A percentile compares a stretch with the other conserved stretches of the same genome.
These are phyloP conservation scores for Pseudorhiza aurosa DNA, from an alignment of 30 jellyfish, hydroid and myxozoan genomes.

Conservation along the genomic window DNA sequence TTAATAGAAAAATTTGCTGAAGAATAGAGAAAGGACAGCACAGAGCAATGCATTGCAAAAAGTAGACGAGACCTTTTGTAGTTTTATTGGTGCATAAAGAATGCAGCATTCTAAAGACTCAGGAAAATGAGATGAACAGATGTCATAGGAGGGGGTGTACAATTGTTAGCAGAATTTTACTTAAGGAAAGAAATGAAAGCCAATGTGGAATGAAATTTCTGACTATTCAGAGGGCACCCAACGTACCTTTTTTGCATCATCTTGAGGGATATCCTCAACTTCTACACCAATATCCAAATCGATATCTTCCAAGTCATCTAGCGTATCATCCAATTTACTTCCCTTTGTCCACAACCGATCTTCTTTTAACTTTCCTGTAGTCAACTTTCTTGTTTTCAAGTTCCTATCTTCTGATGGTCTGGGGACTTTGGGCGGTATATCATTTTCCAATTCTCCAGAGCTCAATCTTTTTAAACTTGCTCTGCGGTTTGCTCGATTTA, in stretches of 20 bases:
- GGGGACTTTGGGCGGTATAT: neutral
- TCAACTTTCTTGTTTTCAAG: neutral
- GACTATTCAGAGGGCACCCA: neutral
- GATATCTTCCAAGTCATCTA: slow-evolving; percentile 48
- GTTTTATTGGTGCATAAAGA: too few species aligned
- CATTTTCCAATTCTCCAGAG: neutral
- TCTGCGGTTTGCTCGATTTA: slow-evolving; percentile 12
- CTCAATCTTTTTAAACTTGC: neutral
- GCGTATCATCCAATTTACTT: neutral
- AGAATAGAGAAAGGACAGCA: too few species aligned
- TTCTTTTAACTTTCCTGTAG: neutral
- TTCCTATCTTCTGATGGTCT: neutral
- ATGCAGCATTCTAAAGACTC: too few species aligned
- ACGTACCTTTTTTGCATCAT: neutral
- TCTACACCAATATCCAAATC: slow-evolving; percentile 74
- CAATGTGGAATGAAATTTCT: too few species aligned
- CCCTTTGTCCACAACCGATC: neutral
- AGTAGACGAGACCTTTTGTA: too few species aligned
- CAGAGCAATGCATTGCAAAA: too few species aligned
- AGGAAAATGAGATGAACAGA: too few species aligned
- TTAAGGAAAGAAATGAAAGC: too few species aligned
- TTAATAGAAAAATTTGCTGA: too few species aligned
- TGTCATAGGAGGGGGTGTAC: too few species aligned
- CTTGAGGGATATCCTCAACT: slow-evolving; percentile 46
- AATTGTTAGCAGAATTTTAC: too few species aligned